Conservation (phyloP, 2,888 invertebrate genomes). For the Tachina grossa region DNA sequence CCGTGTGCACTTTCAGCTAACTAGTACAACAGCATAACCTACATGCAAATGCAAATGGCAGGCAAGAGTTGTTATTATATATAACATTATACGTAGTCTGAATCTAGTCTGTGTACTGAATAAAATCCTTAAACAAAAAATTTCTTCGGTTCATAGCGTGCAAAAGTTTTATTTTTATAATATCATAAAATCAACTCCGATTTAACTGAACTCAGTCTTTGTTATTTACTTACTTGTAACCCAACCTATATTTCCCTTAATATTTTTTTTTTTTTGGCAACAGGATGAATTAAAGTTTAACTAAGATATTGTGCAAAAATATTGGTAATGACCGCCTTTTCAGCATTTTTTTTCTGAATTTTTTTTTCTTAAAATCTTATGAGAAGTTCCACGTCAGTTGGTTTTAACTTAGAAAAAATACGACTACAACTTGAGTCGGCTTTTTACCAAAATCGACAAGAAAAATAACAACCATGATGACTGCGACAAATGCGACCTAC, state of each 20-base stretch:
- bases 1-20: no score
- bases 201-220: conserved; percentile 27
- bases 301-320: conserved; percentile 53
- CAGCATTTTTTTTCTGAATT: conserved; percentile 32
- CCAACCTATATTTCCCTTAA: not conserved
- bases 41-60: no score
- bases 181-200: not conserved
- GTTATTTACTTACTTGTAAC: not conserved
- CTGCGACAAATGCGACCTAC: conserved; percentile 75
- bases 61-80: no score
- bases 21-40: no score
- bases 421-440: conserved; percentile 53
- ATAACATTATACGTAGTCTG: no score
- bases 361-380: conserved; percentile 17
- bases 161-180: not conserved
- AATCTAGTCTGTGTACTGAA: no score
- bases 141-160: no score
- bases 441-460: conserved; percentile 49
- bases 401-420: conserved; percentile 43
- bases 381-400: conserved; percentile 21
- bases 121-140: no score
- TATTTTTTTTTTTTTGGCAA: conserved; percentile 5
- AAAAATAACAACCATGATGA: conserved; percentile 41
- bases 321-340: conserved; percentile 64
- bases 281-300: conserved; percentile 57